Percentiles rank a stretch among this genome's conserved stretches.
Conservation (phyloP, 2,797 vertebrate species). For the Hirundo rustica region DNA sequence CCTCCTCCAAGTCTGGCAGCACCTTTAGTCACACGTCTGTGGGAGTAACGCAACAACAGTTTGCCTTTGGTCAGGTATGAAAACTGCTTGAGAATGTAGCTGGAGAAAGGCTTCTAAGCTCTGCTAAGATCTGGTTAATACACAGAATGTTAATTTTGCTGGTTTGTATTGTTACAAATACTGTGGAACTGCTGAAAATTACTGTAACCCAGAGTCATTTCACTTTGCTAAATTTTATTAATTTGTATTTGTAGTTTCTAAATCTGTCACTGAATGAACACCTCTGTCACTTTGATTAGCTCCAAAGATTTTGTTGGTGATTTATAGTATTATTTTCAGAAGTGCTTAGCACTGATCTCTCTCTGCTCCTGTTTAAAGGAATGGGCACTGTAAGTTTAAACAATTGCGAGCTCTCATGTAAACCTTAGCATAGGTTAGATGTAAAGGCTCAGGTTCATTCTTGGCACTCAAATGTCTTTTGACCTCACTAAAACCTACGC, state of each 20-base stretch:
- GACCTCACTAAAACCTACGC: neutral
- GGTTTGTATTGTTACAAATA: neutral
- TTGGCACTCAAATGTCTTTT: neutral
- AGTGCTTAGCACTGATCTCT: neutral
- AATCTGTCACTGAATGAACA: neutral
- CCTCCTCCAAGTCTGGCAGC: constrained; percentile 84
- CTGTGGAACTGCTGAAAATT: neutral
- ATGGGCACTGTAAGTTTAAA: neutral
- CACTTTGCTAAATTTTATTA: neutral
- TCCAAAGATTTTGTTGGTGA: neutral
- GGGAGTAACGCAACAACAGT: constrained; percentile 73
- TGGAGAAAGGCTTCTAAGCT: neutral
- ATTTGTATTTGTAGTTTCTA: neutral
- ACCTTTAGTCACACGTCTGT: constrained; percentile 78
- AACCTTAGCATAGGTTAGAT: neutral
- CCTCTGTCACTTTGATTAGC: neutral
- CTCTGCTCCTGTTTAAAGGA: neutral
- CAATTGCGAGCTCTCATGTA: neutral
- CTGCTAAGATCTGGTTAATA: neutral
- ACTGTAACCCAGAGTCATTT: neutral
- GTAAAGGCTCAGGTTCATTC: neutral
- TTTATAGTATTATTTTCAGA: neutral
- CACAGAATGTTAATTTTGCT: neutral
- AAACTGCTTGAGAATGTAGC: neutral
- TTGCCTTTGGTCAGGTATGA: constrained; percentile 78